phyloP scores from a whole-genome alignment of 2,888 invertebrate genomes.

The Cynaeus angustus region DNA sequence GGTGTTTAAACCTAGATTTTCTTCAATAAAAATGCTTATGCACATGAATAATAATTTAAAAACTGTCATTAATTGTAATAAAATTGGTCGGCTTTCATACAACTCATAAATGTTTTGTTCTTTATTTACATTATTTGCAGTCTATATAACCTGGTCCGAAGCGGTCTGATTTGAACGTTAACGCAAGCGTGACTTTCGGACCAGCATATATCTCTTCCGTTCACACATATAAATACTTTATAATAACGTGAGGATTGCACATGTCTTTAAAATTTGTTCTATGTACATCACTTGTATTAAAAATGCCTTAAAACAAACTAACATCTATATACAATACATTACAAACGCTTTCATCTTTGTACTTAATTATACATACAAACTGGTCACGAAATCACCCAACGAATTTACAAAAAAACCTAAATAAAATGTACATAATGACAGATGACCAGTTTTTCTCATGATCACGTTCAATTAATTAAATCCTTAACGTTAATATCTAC shows the following conservation, averaged over 20 bases:
- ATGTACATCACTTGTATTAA: conserved; percentile 67
- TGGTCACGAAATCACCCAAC: conserved; percentile 62
- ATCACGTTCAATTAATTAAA: conserved; percentile 61
- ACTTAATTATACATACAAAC: conserved; percentile 68
- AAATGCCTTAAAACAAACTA: conserved; percentile 68
- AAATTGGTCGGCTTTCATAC: conserved; percentile 61
- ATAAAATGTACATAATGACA: conserved; percentile 59
- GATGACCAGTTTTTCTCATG: conserved; percentile 60
- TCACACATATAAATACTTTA: conserved; percentile 59
- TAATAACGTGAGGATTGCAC: conserved; percentile 66
- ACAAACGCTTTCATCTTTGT: conserved; percentile 68
- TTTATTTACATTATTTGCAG: conserved; percentile 60
- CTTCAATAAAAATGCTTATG: conserved; percentile 51
- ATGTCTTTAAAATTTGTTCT: conserved; percentile 61
- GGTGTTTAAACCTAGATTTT: conserved; percentile 52
- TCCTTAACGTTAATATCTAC: conserved; percentile 60
- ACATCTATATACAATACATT: conserved; percentile 70
- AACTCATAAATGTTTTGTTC: conserved; percentile 50
- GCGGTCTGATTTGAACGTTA: conserved; percentile 32
- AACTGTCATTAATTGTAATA: conserved; percentile 50
- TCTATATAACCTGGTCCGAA: conserved; percentile 54
- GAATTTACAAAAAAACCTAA: conserved; percentile 55
- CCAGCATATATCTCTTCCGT: conserved; percentile 50
- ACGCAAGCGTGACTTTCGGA: conserved; percentile 26
- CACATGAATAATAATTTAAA: conserved; percentile 50